phyloP scores from a whole-genome alignment of 1,140 invertebrate genomes.

The Diachasma alloeum region DNA sequence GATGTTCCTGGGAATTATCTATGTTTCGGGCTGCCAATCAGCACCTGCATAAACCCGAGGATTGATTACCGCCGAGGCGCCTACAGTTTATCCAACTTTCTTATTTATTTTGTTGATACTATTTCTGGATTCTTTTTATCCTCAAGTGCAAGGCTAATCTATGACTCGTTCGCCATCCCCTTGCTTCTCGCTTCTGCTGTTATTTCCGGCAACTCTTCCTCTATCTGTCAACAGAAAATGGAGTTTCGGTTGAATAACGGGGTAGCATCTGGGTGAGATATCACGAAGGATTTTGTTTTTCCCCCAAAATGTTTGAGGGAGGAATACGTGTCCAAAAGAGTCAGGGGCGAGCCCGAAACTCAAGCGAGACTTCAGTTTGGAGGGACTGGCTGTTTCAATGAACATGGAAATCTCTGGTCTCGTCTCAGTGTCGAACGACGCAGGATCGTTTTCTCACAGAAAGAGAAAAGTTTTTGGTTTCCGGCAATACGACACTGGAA shows the following conservation, averaged over 20 bases:
- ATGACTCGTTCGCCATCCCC: background rate
- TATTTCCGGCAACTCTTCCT: background rate
- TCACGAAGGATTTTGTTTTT: background rate
- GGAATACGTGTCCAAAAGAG: too few relatives aligned
- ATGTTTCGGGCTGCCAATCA: background rate
- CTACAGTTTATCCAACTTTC: background rate
- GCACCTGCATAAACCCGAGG: background rate
- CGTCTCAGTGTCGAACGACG: too few relatives aligned
- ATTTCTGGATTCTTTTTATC: background rate
- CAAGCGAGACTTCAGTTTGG: too few relatives aligned
- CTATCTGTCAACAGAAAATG: conserved; percentile 7
- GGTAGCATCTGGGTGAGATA: background rate
- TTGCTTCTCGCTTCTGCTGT: background rate
- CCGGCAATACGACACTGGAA: too few relatives aligned
- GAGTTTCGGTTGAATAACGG: background rate
- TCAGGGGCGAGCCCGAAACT: too few relatives aligned
- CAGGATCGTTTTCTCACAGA: too few relatives aligned
- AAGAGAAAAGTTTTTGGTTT: too few relatives aligned
- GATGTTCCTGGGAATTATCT: background rate
- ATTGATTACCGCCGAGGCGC: background rate
- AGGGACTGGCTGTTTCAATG: too few relatives aligned
- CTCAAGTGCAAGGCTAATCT: background rate
- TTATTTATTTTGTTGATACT: too few relatives aligned
- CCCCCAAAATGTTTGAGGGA: too few relatives aligned
- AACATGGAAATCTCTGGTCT: too few relatives aligned